phyloP scores from a whole-genome alignment of 2,113 vertebrate genomes.

The Anoura caudifer region DNA sequence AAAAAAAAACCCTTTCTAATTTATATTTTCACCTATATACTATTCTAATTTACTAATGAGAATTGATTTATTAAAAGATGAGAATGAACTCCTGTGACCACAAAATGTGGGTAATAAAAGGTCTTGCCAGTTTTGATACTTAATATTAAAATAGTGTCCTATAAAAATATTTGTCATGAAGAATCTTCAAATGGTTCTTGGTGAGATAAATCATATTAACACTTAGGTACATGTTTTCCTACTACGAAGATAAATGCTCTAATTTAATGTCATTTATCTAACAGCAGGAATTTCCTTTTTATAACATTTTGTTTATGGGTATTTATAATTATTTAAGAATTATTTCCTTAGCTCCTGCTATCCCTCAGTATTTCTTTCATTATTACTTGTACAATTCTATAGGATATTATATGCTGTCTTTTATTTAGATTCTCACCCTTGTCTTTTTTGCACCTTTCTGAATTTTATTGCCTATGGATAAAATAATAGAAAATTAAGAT shows the following conservation, averaged over 20 bases:
- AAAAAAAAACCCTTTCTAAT: not conserved
- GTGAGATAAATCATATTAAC: not conserved
- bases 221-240: not conserved
- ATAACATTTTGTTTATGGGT: not conserved
- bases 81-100: not conserved
- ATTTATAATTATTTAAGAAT: constrained; percentile 21
- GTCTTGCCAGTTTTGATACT: not conserved
- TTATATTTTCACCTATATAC: not conserved
- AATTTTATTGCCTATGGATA: not conserved
- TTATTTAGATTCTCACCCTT: not conserved
- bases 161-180: not conserved
- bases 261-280: constrained; percentile 11
- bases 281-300: not conserved
- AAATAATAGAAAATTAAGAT: no score
- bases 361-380: not conserved
- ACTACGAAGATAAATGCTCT: not conserved
- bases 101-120: not conserved
- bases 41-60: not conserved
- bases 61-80: not conserved
- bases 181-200: not conserved
- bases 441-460: not conserved
- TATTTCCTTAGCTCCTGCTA: not conserved
- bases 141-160: not conserved
- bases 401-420: not conserved
- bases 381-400: not conserved